A percentile compares a stretch with the other conserved stretches of the same genome.
These are phyloP conservation scores for Liolophura sinensis DNA, from an alignment of 1,140 invertebrate genomes.

Conservation along the genomic window DNA sequence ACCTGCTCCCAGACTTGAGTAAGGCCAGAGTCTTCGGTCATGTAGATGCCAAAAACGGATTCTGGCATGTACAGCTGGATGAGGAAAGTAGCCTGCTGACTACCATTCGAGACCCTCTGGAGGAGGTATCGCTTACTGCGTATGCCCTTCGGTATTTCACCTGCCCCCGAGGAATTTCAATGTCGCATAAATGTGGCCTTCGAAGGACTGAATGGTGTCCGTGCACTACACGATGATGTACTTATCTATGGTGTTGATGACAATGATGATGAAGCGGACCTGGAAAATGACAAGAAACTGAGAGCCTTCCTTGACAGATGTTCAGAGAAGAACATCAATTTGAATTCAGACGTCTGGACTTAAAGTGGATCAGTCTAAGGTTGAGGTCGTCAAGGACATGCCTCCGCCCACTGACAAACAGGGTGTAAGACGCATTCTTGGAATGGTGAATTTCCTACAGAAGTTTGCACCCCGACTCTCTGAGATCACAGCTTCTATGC, in stretches of 20 bases:
- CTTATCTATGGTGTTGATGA: too few relatives aligned
- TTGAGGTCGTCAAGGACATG: constrained; percentile 21
- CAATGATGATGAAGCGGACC: too few relatives aligned
- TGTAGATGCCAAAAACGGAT: constrained; percentile 26
- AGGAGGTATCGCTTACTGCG: background rate
- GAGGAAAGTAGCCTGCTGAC: constrained; percentile 18
- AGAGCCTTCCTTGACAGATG: too few relatives aligned
- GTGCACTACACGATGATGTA: too few relatives aligned
- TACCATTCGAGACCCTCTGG: constrained; percentile 26
- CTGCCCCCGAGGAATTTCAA: constrained; percentile 3
- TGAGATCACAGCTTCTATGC: constrained; percentile 3
- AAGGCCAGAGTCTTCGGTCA: constrained; percentile 29
- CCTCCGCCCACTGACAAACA: constrained; percentile 10
- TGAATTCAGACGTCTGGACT: too few relatives aligned
- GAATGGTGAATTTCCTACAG: constrained; percentile 31
- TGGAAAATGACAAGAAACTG: too few relatives aligned
- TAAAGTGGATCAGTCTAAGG: constrained; percentile 15
- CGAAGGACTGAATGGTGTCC: background rate
- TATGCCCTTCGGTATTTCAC: constrained; percentile 1
- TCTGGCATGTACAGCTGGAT: constrained; percentile 28
- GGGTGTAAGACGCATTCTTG: constrained; percentile 10
- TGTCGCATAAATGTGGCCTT: background rate
- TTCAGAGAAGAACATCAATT: too few relatives aligned
- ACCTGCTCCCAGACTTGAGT: constrained; percentile 21
- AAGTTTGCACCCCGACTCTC: too few relatives aligned